A percentile compares a stretch with the other conserved stretches of the same genome.
Conservation (phyloP, 2,888 invertebrate genomes). For the Sthenelais limicola region DNA sequence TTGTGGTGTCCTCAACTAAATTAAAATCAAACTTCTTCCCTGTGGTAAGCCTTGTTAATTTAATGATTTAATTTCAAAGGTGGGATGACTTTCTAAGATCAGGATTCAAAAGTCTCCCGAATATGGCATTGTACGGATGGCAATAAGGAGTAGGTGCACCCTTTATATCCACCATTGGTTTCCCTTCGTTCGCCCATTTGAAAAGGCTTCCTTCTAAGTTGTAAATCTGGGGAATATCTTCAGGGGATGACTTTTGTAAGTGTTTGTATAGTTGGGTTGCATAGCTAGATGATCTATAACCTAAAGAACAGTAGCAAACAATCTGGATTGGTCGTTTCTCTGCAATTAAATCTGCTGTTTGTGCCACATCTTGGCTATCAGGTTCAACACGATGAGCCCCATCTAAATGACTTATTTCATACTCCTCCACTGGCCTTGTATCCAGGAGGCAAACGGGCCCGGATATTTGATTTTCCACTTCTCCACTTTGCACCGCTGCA, state of each 20-base stretch:
- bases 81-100: slow-evolving; percentile 51
- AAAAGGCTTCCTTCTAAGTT: slow-evolving; percentile 69
- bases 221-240: slow-evolving; percentile 54
- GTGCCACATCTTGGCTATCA: slow-evolving; percentile 47
- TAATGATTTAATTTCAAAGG: too few species aligned
- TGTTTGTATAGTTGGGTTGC: too few species aligned
- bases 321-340: slow-evolving; percentile 46
- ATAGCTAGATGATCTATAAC: slow-evolving; percentile 63
- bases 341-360: slow-evolving; percentile 17
- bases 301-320: slow-evolving; percentile 68
- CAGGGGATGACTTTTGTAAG: too few species aligned
- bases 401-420: slow-evolving; percentile 57
- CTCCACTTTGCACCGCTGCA: background rate
- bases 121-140: slow-evolving; percentile 66
- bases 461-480: too few species aligned
- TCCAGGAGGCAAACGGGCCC: slow-evolving; percentile 51
- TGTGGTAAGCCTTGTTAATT: too few species aligned
- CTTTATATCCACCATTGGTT: slow-evolving; percentile 61
- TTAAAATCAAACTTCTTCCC: too few species aligned
- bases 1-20: too few species aligned
- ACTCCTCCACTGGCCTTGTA: slow-evolving; percentile 58
- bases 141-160: slow-evolving; percentile 57
- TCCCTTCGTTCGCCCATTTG: slow-evolving; percentile 70
- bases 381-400: slow-evolving; percentile 57
- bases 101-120: slow-evolving; percentile 64